These are phyloP conservation scores for Montipora capricornis DNA, from an alignment of 64 coral and sea anemone species.

Conservation along the genomic window DNA sequence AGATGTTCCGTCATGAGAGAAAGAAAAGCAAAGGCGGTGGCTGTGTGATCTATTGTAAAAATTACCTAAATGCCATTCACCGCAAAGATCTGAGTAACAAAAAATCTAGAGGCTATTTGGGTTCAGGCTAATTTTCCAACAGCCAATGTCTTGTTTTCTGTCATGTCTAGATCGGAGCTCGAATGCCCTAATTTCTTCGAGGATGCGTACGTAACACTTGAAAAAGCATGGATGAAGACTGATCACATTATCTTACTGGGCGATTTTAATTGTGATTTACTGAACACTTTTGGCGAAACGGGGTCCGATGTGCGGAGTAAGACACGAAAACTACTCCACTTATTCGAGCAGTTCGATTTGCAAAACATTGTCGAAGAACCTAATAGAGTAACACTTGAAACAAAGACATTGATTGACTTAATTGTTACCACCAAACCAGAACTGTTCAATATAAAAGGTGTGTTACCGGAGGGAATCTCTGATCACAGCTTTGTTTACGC, in stretches of 20 bases:
- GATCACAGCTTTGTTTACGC: neutral
- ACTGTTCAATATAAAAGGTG: conserved; percentile 13
- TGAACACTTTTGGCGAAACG: neutral
- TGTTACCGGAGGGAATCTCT: neutral
- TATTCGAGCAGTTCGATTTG: conserved; percentile 18
- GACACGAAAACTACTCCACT: neutral
- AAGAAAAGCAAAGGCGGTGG: neutral
- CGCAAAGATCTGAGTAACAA: neutral
- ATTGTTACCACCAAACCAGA: conserved; percentile 13
- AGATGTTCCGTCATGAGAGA: neutral
- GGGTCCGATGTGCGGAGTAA: neutral
- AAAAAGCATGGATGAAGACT: neutral
- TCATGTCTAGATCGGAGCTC: neutral
- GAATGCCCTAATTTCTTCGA: neutral
- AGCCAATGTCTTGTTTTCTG: neutral
- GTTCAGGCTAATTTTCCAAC: neutral
- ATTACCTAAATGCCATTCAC: neutral
- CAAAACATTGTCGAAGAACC: conserved; percentile 35
- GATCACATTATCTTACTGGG: neutral
- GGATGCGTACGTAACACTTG: neutral
- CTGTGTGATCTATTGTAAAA: neutral
- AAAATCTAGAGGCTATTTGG: neutral
- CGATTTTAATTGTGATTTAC: neutral
- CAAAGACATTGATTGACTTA: conserved; percentile 6
- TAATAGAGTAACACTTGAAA: conserved; percentile 8